Conservation (phyloP, 1,140 invertebrate genomes). For the Orchesella cincta region DNA sequence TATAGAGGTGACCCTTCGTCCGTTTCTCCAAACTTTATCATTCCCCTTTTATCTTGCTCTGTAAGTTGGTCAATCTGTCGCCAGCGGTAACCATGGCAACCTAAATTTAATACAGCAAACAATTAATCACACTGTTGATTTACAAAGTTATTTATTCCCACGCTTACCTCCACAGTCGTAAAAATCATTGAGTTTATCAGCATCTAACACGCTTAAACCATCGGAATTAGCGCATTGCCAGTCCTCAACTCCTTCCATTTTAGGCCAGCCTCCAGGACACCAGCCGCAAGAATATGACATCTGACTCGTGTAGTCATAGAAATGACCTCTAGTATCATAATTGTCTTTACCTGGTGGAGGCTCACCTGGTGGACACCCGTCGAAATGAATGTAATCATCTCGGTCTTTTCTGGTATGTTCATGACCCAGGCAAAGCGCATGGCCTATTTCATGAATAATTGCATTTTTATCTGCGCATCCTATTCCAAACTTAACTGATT, state of each 20-base stretch:
- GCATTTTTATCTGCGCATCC: background rate
- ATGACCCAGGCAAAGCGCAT: background rate
- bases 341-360: background rate
- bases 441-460: conserved; percentile 1
- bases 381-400: background rate
- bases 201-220: conserved; percentile 1
- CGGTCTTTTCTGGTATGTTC: background rate
- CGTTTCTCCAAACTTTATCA: background rate
- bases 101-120: too few relatives aligned
- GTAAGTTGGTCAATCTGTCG: background rate
- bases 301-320: conserved; percentile 21
- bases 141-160: too few relatives aligned
- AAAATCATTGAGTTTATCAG: conserved; percentile 12
- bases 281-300: background rate
- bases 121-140: too few relatives aligned
- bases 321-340: background rate
- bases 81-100: background rate
- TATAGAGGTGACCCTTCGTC: background rate
- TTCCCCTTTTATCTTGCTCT: background rate
- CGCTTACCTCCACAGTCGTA: background rate
- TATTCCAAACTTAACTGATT: background rate
- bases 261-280: conserved; percentile 12
- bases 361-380: background rate
- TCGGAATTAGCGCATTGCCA: background rate
- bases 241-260: background rate